Percentiles rank a stretch among this genome's conserved stretches.
These are phyloP conservation scores for Hippopotamus amphibius DNA, from an alignment of 2,113 vertebrate genomes.

Conservation along the genomic window DNA sequence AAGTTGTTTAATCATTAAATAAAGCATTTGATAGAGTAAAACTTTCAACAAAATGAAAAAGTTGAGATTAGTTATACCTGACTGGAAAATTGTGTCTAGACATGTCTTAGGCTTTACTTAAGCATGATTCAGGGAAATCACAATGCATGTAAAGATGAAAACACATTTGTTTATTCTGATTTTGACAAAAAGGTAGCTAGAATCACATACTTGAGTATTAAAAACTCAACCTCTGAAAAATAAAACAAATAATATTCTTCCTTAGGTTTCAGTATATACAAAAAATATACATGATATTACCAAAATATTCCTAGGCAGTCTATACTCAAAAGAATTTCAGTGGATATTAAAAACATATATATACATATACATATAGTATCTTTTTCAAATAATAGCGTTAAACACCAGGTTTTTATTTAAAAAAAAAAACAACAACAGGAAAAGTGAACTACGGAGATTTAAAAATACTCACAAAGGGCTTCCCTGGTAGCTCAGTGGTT, in stretches of 20 bases:
- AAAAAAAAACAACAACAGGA: neutral
- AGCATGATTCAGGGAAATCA: slow-evolving; percentile 77
- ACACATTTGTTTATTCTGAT: slow-evolving; percentile 80
- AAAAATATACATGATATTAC: neutral
- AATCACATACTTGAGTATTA: slow-evolving; percentile 70
- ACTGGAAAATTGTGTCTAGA: slow-evolving; percentile 81
- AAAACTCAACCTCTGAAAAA: slow-evolving; percentile 72
- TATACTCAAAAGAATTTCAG: slow-evolving; percentile 4
- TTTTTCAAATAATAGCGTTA: slow-evolving; percentile 23
- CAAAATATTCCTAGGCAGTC: neutral
- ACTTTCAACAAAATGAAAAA: slow-evolving; percentile 65
- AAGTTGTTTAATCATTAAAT: slow-evolving; percentile 46
- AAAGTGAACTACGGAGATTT: neutral
- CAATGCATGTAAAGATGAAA: slow-evolving; percentile 80
- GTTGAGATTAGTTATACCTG: slow-evolving; percentile 76
- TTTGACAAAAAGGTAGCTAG: slow-evolving; percentile 76
- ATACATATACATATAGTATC: neutral
- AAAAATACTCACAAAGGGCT: neutral
- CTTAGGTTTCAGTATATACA: neutral
- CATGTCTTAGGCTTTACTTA: slow-evolving; percentile 78
- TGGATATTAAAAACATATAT: neutral
- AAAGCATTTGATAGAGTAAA: slow-evolving; percentile 68
- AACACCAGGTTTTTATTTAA: neutral
- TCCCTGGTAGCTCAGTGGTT: too few species aligned
- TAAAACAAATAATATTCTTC: slow-evolving; percentile 38